phyloP scores from a whole-genome alignment of 2,113 vertebrate genomes.

The Abramis brama region DNA sequence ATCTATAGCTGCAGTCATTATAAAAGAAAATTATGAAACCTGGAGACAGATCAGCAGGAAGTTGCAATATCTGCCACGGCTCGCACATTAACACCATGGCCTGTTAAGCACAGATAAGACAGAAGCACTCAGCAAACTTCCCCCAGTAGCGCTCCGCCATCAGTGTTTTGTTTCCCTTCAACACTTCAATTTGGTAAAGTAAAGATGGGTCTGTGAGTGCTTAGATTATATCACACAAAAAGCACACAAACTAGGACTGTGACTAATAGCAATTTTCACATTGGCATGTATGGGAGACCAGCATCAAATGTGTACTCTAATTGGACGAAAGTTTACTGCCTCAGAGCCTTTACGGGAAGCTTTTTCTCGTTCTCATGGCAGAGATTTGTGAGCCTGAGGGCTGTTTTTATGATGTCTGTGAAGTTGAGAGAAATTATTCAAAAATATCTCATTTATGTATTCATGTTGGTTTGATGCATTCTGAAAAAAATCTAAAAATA shows the following conservation, averaged over 20 bases:
- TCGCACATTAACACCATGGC: conserved; percentile 32
- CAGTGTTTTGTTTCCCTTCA: conserved; percentile 18
- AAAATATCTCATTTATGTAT: not conserved
- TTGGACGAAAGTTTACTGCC: conserved; percentile 13
- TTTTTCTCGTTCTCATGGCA: not conserved
- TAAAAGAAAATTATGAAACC: conserved; percentile 24
- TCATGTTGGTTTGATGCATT: not conserved
- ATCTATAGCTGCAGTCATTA: conserved; percentile 15
- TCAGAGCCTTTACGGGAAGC: not conserved
- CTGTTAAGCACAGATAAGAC: conserved; percentile 49
- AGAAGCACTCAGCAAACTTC: conserved; percentile 16
- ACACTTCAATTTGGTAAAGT: conserved; percentile 50
- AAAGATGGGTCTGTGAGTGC: conserved; percentile 39
- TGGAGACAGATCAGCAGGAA: conserved; percentile 30
- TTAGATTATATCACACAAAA: conserved; percentile 38
- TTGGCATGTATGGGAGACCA: conserved; percentile 15
- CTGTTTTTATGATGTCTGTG: conserved; percentile 8
- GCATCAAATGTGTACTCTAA: not conserved
- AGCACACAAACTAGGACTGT: conserved; percentile 32
- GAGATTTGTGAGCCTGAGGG: not conserved
- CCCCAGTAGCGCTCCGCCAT: conserved; percentile 1
- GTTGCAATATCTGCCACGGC: conserved; percentile 6
- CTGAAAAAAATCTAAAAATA: not conserved
- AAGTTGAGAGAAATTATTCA: not conserved
- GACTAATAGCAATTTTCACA: conserved; percentile 36